phyloP scores from a whole-genome alignment of 2,113 vertebrate species.

The Cebidichthys violaceus region DNA sequence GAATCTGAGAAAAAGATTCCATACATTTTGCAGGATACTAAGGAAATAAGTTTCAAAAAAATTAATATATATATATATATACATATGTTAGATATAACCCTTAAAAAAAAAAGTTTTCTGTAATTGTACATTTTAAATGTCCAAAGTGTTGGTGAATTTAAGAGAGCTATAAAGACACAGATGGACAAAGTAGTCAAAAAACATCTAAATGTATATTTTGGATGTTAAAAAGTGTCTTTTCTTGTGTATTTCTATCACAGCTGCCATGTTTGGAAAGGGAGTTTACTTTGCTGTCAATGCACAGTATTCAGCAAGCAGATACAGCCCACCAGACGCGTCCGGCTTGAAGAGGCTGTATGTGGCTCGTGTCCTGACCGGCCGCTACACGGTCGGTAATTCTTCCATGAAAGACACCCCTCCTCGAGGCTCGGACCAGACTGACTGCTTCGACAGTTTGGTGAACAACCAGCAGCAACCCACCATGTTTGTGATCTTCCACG shows the following conservation, averaged over 20 bases:
- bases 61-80: no score
- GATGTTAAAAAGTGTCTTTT: neutral
- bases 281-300: constrained; percentile 84
- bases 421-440: constrained; percentile 59
- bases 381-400: constrained; percentile 45
- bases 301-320: constrained; percentile 65
- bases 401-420: constrained; percentile 65
- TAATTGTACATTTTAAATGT: no score
- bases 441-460: constrained; percentile 81
- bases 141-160: neutral
- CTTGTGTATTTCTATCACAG: constrained; percentile 47
- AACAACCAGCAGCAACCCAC: constrained; percentile 64
- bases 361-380: constrained; percentile 79
- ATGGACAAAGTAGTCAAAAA: neutral
- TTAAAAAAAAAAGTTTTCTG: no score
- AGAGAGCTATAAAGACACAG: neutral
- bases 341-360: constrained; percentile 77
- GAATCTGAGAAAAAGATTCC: no score
- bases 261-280: constrained; percentile 56
- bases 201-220: neutral
- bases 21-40: no score
- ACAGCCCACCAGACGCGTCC: constrained; percentile 50
- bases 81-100: no score
- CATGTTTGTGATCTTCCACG: constrained; percentile 85
- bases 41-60: no score